Base-by-base conservation (phyloP, 2,113 vertebrate genomes). In the Lepidiolamprologus cunningtoni region DNA sequence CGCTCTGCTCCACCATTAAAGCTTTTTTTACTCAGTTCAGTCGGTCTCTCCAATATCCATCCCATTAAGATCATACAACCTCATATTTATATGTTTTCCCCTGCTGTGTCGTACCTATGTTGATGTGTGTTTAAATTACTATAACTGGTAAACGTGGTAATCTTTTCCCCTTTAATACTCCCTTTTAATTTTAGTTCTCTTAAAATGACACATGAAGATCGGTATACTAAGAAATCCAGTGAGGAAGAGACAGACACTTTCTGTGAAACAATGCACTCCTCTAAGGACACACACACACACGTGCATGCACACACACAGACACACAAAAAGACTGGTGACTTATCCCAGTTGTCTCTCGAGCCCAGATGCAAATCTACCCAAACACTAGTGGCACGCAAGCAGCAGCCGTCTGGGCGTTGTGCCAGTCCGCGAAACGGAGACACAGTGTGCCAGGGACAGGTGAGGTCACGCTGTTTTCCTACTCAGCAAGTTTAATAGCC, bases 331-430 rank as follows among this genome's bases (percentile, higher is more conserved):
- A 84, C 91, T 85, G 26, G 57, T 91, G 83, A 91, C 91, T 92
- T 87, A 91, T 93, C 81, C 54, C 50, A 73, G 86, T 93, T 93
- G 90, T 89, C 87, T 91, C 91, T 76, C 54, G 55, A 90, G 90
- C 86, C 84, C 87, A 91, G 92, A 96, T 95, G 91, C 91, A 94
- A 95, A 96, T 96, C 94, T 87, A 79, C 35, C 86, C 89, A 90
- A 94, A 95, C 92, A 94, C 88, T 78, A 87, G 89, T 94, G 91
- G 94, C 95, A 96, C 95, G 94, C 95, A 95, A 96, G 82, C 91
- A 91, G 87, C 95, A 93, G 91, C 58, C 88, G 57, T 71, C 90
- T 89, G 92, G 95, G 95, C 91, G 6, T 19, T 21, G 28, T 88
- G 93, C 96, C 95, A 95, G 63, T 73, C 85, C 40, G 42, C 5